Evolutionary conservation across 1,140 invertebrate species (phyloP).

Genomic region (Sarcophaga peregrina): DNA sequence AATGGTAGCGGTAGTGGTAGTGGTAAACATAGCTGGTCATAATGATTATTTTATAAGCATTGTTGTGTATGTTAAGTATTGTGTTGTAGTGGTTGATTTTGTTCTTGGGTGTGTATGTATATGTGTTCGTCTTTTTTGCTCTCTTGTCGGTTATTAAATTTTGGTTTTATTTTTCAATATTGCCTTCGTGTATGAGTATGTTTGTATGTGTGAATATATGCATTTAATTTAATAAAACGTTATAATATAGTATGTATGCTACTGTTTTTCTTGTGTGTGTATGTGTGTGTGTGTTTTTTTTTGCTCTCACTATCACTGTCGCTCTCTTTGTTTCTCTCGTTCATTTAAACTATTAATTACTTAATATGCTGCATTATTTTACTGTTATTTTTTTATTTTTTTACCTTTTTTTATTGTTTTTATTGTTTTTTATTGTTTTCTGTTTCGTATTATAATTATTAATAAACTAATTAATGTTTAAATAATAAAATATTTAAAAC

Average conservation of each 20-base stretch:
- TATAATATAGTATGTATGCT: not conserved
- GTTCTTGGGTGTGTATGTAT: too few relatives aligned
- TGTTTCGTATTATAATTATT: not conserved
- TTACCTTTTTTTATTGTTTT: too few relatives aligned
- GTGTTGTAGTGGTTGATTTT: not conserved
- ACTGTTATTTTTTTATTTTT: too few relatives aligned
- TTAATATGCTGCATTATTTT: not conserved
- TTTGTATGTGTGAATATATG: too few relatives aligned
- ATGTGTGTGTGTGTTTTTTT: too few relatives aligned
- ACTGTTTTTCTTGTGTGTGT: not conserved
- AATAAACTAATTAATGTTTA: conserved; percentile 16
- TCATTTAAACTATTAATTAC: conserved; percentile 4
- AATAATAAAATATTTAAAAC: conserved; percentile 4
- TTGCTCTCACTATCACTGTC: too few relatives aligned
- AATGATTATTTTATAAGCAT: conserved; percentile 3
- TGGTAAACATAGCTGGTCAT: not conserved
- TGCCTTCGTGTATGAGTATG: too few relatives aligned
- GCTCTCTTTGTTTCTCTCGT: too few relatives aligned
- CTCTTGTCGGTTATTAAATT: not conserved
- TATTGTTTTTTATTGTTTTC: too few relatives aligned
- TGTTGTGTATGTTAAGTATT: not conserved
- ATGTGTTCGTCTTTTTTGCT: not conserved
- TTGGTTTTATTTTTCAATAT: not conserved
- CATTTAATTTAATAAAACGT: conserved; percentile 6
- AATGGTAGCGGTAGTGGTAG: not conserved